Evolutionary conservation across 2,797 vertebrate genomes (phyloP).

Genomic region (Intellagama lesueurii): DNA sequence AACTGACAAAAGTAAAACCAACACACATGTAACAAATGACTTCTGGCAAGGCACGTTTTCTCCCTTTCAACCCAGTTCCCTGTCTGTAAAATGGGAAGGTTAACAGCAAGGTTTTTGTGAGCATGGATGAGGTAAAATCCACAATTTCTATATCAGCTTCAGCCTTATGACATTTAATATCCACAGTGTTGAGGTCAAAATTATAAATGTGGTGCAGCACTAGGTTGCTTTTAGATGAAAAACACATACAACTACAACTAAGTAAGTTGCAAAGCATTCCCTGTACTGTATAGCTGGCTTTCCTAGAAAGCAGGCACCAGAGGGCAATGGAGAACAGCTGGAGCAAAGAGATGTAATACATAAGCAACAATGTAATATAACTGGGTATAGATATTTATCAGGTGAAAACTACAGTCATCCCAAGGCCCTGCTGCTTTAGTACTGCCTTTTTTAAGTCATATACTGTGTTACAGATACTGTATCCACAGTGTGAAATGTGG

Average conservation of each 20-base stretch:
- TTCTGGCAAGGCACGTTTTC: neutral
- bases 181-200: neutral
- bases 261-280: neutral
- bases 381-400: slow-evolving; percentile 15
- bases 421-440: neutral
- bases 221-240: neutral
- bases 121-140: neutral
- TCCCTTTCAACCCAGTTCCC: neutral
- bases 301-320: slow-evolving; percentile 10
- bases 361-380: neutral
- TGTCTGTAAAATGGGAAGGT: neutral
- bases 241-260: neutral
- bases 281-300: neutral
- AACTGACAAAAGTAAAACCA: neutral
- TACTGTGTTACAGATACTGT: slow-evolving; percentile 38
- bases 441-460: slow-evolving; percentile 18
- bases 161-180: neutral
- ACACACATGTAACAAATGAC: neutral
- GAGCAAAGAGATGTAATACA: slow-evolving; percentile 6
- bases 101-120: neutral
- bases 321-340: slow-evolving; percentile 17
- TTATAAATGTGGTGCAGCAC: neutral
- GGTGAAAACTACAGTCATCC: slow-evolving; percentile 6
- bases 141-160: neutral
- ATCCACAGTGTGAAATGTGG: slow-evolving; percentile 46